Base-by-base conservation (phyloP, 2,113 vertebrate species). In the Gavia stellata region DNA sequence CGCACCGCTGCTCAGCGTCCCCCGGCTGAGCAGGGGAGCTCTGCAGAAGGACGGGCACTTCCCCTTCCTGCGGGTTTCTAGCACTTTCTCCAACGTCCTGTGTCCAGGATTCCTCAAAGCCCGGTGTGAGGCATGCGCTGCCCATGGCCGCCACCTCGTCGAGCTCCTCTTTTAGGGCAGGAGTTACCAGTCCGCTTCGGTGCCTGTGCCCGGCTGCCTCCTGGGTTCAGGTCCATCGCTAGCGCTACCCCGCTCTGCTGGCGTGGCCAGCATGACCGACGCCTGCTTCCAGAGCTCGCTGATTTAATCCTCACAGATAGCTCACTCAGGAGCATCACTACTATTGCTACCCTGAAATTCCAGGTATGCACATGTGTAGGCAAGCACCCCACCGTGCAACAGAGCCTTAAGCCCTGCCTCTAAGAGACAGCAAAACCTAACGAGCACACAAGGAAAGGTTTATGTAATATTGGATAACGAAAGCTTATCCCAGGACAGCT, bases 311-410 rank as follows among this genome's bases (percentile, higher is more conserved):
- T 33, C 59, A 7, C 31, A 4, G 21, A 23, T 0, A 19, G 38
- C 45, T 72, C 47, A 2, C 14, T 21, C 71, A 3, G 0, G 19
- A 66, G 53, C 78, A 38, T 8, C 71, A 0, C 42, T 16, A 0
- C 50, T 16, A 3, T 24, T 65, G 1, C 12, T 25, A 2, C 31
- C 58, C 53, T n/a, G 8, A 9, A 49, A 17, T 11, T 40, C 47
- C 1, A 7, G 19, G 53, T 8, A 9, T 0, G 13, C 26, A 12
- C n/a, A 13, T 3, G 4, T 1, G 21, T 4, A 4, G 4, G 45
- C 28, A 11, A 45, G 25, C 71, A 52, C 16, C 50, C 28, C 5
- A 1, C 47, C 3, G 20, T 8, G 45, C 61, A 36, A 16, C 33
- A 20, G 40, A 61, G 38, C 74, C 50, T 25, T 9, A 10, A 59